A percentile compares a stretch with the other conserved stretches of the same genome.
These are phyloP conservation scores for Eptatretus atami DNA, from an alignment of 2,797 vertebrate genomes.

Conservation along the genomic window DNA sequence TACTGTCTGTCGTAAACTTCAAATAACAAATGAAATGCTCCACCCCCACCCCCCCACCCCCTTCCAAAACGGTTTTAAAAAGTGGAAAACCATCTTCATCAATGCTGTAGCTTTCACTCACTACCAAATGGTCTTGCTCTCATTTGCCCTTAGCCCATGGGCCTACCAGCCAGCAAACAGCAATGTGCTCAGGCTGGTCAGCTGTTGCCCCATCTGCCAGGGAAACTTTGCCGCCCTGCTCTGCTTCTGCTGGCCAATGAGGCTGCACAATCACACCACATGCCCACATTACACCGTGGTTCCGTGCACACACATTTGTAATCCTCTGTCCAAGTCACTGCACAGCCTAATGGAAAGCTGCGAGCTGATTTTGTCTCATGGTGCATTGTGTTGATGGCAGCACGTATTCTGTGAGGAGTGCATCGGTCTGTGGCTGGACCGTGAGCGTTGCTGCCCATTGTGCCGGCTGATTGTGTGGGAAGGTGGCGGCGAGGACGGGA, in stretches of 20 bases:
- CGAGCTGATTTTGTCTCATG: not conserved
- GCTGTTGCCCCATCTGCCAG: conserved; percentile 79
- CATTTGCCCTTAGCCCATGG: conserved; percentile 28
- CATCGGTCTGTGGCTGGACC: conserved; percentile 76
- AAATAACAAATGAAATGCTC: too few species aligned
- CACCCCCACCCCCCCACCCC: too few species aligned
- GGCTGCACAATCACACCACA: not conserved
- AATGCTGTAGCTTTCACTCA: too few species aligned
- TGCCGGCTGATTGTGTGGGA: conserved; percentile 53
- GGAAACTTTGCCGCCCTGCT: conserved; percentile 54
- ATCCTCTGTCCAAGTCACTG: not conserved
- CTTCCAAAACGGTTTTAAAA: too few species aligned
- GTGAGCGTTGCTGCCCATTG: conserved; percentile 60
- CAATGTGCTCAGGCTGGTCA: conserved; percentile 75
- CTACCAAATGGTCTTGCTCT: not conserved
- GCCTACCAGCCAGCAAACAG: conserved; percentile 52
- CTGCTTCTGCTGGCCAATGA: conserved; percentile 71
- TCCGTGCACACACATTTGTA: not conserved
- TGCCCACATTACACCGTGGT: not conserved
- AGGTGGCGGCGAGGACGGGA: conserved; percentile 75
- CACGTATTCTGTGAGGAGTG: conserved; percentile 95
- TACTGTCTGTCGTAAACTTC: too few species aligned
- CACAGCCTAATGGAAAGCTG: not conserved
- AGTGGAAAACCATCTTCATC: too few species aligned
- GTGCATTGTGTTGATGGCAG: conserved; percentile 15